Evolutionary conservation across 2,113 vertebrate genomes (phyloP).

Genomic region (Mesoclemmys tuberculata): DNA sequence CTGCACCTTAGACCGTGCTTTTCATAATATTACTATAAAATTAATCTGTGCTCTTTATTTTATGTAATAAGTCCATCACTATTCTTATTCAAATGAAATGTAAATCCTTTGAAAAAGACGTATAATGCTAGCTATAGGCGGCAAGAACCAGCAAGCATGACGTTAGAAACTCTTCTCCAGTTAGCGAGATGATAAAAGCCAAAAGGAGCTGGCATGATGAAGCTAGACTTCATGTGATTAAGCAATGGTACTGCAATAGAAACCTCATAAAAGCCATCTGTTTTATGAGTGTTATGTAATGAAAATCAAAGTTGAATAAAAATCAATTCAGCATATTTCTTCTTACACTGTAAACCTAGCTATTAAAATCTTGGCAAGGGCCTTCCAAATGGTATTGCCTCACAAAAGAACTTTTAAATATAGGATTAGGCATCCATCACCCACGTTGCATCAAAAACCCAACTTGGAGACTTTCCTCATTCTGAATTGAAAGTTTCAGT

Average conservation of each 20-base stretch:
- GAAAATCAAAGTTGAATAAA: constrained; percentile 19
- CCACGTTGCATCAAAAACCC: background rate
- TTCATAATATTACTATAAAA: background rate
- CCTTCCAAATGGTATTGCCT: background rate
- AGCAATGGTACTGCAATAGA: constrained; percentile 27
- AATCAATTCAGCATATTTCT: background rate
- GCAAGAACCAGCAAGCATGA: constrained; percentile 15
- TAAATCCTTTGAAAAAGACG: constrained; percentile 37
- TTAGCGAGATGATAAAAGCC: constrained; percentile 2
- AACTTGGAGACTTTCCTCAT: background rate
- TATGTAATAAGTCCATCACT: constrained; percentile 13
- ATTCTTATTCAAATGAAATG: constrained; percentile 16
- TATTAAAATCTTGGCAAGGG: background rate
- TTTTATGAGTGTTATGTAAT: background rate
- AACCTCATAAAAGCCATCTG: background rate
- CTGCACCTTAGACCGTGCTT: background rate
- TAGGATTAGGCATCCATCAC: background rate
- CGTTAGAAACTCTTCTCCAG: background rate
- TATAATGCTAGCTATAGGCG: background rate
- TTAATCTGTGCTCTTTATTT: background rate
- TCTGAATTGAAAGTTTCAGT: background rate
- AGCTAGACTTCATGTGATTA: constrained; percentile 2
- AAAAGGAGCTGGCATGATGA: background rate
- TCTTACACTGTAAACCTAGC: background rate
- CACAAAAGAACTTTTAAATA: background rate